Evolutionary conservation across 2,797 vertebrate genomes (phyloP), one percentile per base, ranked within the genome.

Genomic region (Eleutherodactylus coqui): DNA sequence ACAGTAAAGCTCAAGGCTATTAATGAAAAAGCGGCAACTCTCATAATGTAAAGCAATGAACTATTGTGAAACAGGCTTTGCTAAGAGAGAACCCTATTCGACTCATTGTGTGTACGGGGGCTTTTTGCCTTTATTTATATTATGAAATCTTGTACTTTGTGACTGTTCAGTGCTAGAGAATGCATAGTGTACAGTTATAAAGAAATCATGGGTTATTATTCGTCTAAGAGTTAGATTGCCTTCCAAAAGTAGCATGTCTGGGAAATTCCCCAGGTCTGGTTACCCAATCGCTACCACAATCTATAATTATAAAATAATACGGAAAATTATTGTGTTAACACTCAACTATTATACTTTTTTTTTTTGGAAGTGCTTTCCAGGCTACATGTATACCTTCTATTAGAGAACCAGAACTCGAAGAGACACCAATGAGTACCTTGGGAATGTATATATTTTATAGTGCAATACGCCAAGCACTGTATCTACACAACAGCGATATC

Each of bases 231-330:
- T 19, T 47, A 67, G 38, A 67, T 49, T 80, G 36, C 43, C 32
- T 16, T 21, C 41, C 77, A 79, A 45, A 67, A 64, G 60, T 62
- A 45, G 55, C n/a, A 16, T 62, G 55, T 79, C 78, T 80, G 43
- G 27, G 41, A 47, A 80, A 34, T 16, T 5, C 38, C 67, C 60
- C 3, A 2, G 21, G 60, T 79, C 58, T 47, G 55, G 55, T 27
- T 43, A 60, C 36, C n/a, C 34, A 27, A 78, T 14, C 29, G 29
- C 8, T 10, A 75, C 16, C 45, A 49, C 45, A 73, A n/a, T 72
- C 70, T 73, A 73, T 73, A 73, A 45, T 73, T 73, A 73, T 27
- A 8, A 5, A 45, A 73, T 73, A 45, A 73, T 73, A 45, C 29
- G 41, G 38, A 27, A 45, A 27, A 45, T 73, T 13, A 73, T 45